Percentiles rank a stretch among this genome's conserved stretches.
These are phyloP conservation scores for Pocillopora verrucosa DNA, from an alignment of 64 coral and sea anemone species.

Conservation along the genomic window DNA sequence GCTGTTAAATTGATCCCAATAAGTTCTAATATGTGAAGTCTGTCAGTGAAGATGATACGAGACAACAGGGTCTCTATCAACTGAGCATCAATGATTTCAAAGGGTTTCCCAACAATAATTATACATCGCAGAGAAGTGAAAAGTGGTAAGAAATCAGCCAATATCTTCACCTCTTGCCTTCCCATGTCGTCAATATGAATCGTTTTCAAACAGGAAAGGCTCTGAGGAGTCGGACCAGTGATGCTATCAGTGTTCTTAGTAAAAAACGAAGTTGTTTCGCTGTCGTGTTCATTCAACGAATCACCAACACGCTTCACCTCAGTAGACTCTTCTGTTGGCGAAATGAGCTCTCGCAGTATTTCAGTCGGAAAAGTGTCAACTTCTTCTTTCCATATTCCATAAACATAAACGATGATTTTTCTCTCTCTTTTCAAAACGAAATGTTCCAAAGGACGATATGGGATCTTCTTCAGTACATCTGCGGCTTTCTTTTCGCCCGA, in stretches of 20 bases:
- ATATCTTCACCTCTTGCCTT: neutral
- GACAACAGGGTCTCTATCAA: neutral
- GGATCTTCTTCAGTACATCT: neutral
- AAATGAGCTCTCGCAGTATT: neutral
- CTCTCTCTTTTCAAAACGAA: neutral
- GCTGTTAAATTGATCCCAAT: neutral
- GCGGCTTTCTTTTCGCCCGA: constrained; percentile 9
- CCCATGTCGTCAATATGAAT: neutral
- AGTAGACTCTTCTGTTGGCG: neutral
- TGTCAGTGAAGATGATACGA: neutral
- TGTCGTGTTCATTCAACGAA: neutral
- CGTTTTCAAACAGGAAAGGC: neutral
- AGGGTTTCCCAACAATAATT: neutral
- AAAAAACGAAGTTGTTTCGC: neutral
- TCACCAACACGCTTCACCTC: neutral
- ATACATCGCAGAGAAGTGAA: neutral
- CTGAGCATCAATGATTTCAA: neutral
- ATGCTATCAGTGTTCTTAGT: neutral
- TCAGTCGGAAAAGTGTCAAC: neutral
- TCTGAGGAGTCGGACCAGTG: neutral
- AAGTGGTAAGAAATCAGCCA: neutral
- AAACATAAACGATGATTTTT: neutral
- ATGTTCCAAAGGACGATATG: neutral
- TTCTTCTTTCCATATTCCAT: neutral
- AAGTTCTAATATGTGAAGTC: neutral